Evolutionary conservation across 1,140 invertebrate species (phyloP).

Genomic region (Sweltsa coloradensis): DNA sequence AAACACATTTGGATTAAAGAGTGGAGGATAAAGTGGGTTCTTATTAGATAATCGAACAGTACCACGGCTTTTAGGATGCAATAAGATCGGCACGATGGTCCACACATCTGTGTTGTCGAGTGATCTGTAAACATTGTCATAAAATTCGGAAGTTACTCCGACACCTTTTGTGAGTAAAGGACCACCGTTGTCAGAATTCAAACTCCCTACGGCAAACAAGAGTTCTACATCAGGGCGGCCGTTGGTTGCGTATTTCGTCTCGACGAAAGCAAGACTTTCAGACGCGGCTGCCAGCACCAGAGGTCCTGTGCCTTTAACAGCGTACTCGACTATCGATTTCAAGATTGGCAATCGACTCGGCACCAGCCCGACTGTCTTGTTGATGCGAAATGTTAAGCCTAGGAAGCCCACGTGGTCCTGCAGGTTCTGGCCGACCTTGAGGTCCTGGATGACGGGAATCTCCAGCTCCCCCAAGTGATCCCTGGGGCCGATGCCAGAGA

Average conservation of each 20-base stretch:
- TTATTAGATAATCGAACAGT: not conserved
- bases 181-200: no score
- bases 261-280: not conserved
- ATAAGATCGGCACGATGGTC: no score
- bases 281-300: not conserved
- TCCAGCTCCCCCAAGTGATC: constrained; percentile 20
- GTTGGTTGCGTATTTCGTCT: not conserved
- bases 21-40: not conserved
- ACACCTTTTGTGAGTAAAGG: no score
- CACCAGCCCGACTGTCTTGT: no score
- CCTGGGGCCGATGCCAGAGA: constrained; percentile 33
- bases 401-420: constrained; percentile 53
- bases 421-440: constrained; percentile 68
- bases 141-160: no score
- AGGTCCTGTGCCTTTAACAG: not conserved
- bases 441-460: constrained; percentile 38
- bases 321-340: not conserved
- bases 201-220: not conserved
- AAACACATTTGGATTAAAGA: not conserved
- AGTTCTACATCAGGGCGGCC: not conserved
- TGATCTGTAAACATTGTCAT: not conserved
- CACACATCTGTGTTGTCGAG: not conserved
- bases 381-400: not conserved
- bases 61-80: not conserved
- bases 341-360: not conserved